Evolutionary conservation across 1,140 invertebrate genomes (phyloP), one percentile per base, ranked within the genome.

Genomic region (Rhynchophorus ferrugineus): DNA sequence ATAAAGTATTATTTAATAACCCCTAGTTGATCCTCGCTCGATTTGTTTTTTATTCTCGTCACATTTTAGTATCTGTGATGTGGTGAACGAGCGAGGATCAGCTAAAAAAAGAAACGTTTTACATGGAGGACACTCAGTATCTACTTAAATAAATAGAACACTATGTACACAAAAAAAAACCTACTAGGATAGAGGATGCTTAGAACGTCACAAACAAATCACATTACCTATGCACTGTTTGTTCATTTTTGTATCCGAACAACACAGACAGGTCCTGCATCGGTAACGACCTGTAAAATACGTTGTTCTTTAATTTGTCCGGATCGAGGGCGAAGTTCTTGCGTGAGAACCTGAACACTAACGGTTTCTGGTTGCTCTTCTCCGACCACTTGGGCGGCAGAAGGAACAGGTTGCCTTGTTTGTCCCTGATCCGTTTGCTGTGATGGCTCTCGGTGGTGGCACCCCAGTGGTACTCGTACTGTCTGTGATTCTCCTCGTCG

Each of bases 321-420:
- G 24, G 29, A 42, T 57, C 46, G 13, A 59, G 3, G 35, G 53
- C 21, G 17, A 52, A 41, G 38, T 58, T 49, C 43, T 63, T 59
- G 42, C 56, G 54, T 20, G 54, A 57, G 54, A 63, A 61, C 54
- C 61, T 57, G 43, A 63, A 37, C 2, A 63, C 57, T 14, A 61
- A 22, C 7, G 61, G 61, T 46, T 50, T 59, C 17, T 52, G 57
- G 7, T 35, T 33, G 3, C 22, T 54, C 17, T 56, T 24, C 7
- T 46, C 22, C 21, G 44, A 54, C 57, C 58, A 60, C 18, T 43
- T 56, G 2, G 47, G 41, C 8, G 58, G 58, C 2, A 59, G 18
- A 9, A 45, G 17, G 35, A 51, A 56, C 36, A 55, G 44, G 8
- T 44, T 41, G 17, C 49, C 58, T 21, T 56, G 24, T 43, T 36